A percentile compares a stretch with the other conserved stretches of the same genome.
These are phyloP conservation scores for Phoeniculus purpureus DNA, from an alignment of 2,797 vertebrate genomes.

Conservation along the genomic window DNA sequence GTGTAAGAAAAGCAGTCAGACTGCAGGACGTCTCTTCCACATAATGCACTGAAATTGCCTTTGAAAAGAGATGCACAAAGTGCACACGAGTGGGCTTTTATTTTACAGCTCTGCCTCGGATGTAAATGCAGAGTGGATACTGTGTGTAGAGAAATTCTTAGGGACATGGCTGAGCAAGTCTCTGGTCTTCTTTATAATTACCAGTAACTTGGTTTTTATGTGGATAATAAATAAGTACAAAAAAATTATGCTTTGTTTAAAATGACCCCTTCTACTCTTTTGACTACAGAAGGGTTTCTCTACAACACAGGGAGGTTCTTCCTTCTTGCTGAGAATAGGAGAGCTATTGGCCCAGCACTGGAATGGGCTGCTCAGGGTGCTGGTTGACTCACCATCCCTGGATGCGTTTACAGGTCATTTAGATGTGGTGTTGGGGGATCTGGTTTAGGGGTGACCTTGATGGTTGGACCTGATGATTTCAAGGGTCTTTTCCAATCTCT, in stretches of 20 bases:
- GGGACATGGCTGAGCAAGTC: neutral
- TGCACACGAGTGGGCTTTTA: neutral
- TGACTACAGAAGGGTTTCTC: neutral
- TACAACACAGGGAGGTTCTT: neutral
- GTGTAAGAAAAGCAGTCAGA: conserved; percentile 5
- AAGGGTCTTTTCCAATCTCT: too few relatives aligned
- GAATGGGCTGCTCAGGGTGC: too few relatives aligned
- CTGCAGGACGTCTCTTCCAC: neutral
- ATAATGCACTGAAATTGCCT: neutral
- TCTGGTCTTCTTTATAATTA: neutral
- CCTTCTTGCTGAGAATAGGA: neutral
- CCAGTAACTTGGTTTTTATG: neutral
- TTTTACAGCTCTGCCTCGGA: neutral
- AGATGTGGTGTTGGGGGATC: too few relatives aligned
- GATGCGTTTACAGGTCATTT: too few relatives aligned
- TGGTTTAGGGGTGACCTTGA: too few relatives aligned
- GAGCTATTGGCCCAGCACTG: neutral
- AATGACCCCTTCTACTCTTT: neutral
- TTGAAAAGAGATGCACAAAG: neutral
- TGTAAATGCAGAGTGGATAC: neutral
- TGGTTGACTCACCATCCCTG: too few relatives aligned
- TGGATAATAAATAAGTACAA: neutral
- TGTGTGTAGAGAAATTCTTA: neutral
- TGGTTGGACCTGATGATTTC: too few relatives aligned
- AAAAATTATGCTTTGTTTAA: neutral